phyloP scores from a whole-genome alignment of 2,113 vertebrate species.

The Chaetodon trifascialis region DNA sequence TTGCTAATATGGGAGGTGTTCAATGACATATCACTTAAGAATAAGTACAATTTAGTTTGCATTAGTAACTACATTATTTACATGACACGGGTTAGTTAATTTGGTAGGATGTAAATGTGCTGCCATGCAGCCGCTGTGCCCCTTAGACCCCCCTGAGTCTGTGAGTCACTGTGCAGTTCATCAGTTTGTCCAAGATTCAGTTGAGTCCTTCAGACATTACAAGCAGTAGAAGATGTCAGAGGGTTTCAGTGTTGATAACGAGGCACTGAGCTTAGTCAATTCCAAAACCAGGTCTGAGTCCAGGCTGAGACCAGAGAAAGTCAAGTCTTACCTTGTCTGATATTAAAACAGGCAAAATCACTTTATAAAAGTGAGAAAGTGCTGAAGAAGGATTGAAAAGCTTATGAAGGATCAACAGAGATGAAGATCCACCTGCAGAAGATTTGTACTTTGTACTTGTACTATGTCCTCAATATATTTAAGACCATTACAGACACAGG shows the following conservation, averaged over 20 bases:
- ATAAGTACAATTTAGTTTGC: slow-evolving; percentile 37
- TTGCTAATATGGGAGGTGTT: slow-evolving; percentile 22
- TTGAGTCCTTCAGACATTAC: not conserved
- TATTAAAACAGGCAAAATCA: slow-evolving; percentile 3
- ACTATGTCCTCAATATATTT: not conserved
- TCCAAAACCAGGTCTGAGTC: slow-evolving; percentile 23
- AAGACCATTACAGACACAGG: slow-evolving; percentile 10
- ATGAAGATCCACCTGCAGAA: slow-evolving; percentile 12
- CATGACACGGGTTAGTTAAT: slow-evolving; percentile 17
- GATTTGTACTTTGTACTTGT: not conserved
- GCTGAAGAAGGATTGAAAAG: not conserved
- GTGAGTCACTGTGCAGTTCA: not conserved
- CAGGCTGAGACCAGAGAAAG: not conserved
- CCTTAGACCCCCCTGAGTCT: slow-evolving; percentile 17
- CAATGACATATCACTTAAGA: slow-evolving; percentile 9
- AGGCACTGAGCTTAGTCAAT: not conserved
- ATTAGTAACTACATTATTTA: slow-evolving; percentile 62
- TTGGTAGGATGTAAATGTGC: slow-evolving; percentile 7
- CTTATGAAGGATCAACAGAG: slow-evolving; percentile 3
- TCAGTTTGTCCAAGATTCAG: slow-evolving; percentile 21
- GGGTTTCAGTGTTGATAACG: not conserved
- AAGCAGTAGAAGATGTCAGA: not conserved
- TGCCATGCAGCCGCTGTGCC: slow-evolving; percentile 23
- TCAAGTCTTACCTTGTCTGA: not conserved
- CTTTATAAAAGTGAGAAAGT: slow-evolving; percentile 27